Conservation (phyloP, 64 coral and sea anemone species). For the Anthopleura sola region DNA sequence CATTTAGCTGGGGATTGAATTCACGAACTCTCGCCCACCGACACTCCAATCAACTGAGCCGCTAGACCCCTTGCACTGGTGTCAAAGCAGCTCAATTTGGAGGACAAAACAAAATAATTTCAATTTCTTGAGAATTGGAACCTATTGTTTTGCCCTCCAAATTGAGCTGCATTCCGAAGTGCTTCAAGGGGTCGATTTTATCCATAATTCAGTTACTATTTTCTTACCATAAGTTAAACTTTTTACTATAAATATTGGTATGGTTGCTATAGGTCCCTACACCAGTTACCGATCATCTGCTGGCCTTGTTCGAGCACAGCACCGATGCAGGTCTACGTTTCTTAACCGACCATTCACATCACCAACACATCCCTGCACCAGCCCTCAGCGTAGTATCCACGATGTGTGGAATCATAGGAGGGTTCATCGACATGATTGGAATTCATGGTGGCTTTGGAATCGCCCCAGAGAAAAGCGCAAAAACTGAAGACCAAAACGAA, state of each 20-base stretch:
- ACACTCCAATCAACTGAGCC: too few relatives aligned
- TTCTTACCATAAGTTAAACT: not conserved
- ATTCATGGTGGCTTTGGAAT: constrained; percentile 47
- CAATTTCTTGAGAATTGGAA: too few relatives aligned
- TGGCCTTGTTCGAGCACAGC: constrained; percentile 65
- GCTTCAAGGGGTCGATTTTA: too few relatives aligned
- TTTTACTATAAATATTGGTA: not conserved
- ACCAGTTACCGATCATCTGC: constrained; percentile 42
- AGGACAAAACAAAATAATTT: too few relatives aligned
- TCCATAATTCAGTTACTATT: too few relatives aligned
- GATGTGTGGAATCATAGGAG: constrained; percentile 68
- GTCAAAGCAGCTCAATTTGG: too few relatives aligned
- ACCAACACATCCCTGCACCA: constrained; percentile 58
- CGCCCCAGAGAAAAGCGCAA: not conserved
- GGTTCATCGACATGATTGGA: constrained; percentile 67
- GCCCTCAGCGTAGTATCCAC: constrained; percentile 62
- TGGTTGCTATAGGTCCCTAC: constrained; percentile 39
- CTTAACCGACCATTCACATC: constrained; percentile 26
- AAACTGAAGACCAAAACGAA: not conserved
- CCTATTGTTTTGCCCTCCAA: too few relatives aligned
- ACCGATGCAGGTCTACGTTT: constrained; percentile 61
- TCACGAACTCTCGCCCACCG: too few relatives aligned
- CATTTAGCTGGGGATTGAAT: too few relatives aligned
- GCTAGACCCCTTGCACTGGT: too few relatives aligned
- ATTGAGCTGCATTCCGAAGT: not conserved